Evolutionary conservation across 1,140 invertebrate genomes (phyloP).

Genomic region (Geopemphigus sp.): DNA sequence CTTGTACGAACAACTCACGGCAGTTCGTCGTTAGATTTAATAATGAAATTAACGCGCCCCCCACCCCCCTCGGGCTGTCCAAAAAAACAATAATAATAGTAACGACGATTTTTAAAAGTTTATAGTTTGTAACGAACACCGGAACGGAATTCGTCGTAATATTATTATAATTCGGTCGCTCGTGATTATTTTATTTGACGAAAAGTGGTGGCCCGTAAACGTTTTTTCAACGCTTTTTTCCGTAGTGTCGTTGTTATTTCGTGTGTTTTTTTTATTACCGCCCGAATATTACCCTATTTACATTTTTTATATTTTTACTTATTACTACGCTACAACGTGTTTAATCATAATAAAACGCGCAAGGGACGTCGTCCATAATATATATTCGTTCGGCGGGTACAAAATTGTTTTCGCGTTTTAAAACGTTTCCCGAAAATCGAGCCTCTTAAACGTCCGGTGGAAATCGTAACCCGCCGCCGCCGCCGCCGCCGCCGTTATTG

Average conservation of each 20-base stretch:
- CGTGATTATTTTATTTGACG: constrained; percentile 27
- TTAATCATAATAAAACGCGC: constrained; percentile 37
- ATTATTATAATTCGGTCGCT: constrained; percentile 24
- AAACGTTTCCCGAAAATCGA: neutral
- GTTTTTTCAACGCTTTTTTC: neutral
- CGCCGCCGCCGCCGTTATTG: too few relatives aligned
- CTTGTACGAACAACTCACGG: neutral
- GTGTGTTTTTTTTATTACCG: constrained; percentile 30
- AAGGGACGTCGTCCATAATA: neutral
- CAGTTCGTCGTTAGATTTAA: neutral
- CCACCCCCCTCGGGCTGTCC: neutral
- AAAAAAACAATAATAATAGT: neutral
- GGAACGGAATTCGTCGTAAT: constrained; percentile 18
- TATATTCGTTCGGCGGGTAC: constrained; percentile 10
- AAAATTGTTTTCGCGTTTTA: constrained; percentile 22
- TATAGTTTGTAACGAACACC: neutral
- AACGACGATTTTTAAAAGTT: constrained; percentile 2
- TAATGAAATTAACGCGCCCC: neutral
- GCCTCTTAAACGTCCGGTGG: too few relatives aligned
- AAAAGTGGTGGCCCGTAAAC: constrained; percentile 32
- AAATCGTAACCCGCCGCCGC: neutral
- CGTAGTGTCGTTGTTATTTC: too few relatives aligned
- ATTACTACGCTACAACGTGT: constrained; percentile 28
- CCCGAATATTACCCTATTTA: constrained; percentile 25
- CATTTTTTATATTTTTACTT: constrained; percentile 40